A percentile compares a stretch with the other conserved stretches of the same genome.
Evolutionary conservation across 2,113 vertebrate species (phyloP).

Genomic region (Alethe castanea): DNA sequence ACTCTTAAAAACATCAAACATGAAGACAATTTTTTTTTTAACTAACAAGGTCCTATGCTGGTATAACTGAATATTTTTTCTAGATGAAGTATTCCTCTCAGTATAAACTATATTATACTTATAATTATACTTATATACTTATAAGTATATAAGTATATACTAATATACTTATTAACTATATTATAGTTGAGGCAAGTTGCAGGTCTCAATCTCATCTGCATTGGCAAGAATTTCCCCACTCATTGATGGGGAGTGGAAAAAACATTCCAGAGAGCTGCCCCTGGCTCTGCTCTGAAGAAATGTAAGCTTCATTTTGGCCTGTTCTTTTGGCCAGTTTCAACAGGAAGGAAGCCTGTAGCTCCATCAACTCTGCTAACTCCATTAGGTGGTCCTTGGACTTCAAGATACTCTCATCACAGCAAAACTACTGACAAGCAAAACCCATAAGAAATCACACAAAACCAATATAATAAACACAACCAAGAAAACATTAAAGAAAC

Average conservation of each 20-base stretch:
- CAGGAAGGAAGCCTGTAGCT: constrained; percentile 45
- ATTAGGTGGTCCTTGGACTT: constrained; percentile 31
- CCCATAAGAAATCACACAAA: background rate
- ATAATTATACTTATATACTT: no score
- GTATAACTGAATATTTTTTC: background rate
- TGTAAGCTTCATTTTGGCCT: constrained; percentile 20
- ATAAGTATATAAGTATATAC: no score
- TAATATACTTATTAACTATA: no score
- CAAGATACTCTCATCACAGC: background rate
- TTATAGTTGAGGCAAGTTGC: background rate
- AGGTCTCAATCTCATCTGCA: constrained; percentile 40
- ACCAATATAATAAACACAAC: background rate
- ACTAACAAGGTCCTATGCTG: background rate
- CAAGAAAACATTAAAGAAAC: background rate
- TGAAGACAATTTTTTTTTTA: background rate
- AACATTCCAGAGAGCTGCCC: background rate
- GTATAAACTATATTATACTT: background rate
- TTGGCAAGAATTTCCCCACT: constrained; percentile 38
- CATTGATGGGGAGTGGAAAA: constrained; percentile 57
- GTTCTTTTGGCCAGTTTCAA: constrained; percentile 7
- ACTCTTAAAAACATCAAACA: background rate
- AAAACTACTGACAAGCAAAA: constrained; percentile 11
- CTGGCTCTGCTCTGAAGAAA: constrained; percentile 25
- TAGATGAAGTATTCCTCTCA: background rate
- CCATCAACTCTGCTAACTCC: constrained; percentile 49